A percentile compares a stretch with the other conserved stretches of the same genome.
Evolutionary conservation across 2,797 vertebrate species (phyloP).

Genomic region (Jordanella pulchra): DNA sequence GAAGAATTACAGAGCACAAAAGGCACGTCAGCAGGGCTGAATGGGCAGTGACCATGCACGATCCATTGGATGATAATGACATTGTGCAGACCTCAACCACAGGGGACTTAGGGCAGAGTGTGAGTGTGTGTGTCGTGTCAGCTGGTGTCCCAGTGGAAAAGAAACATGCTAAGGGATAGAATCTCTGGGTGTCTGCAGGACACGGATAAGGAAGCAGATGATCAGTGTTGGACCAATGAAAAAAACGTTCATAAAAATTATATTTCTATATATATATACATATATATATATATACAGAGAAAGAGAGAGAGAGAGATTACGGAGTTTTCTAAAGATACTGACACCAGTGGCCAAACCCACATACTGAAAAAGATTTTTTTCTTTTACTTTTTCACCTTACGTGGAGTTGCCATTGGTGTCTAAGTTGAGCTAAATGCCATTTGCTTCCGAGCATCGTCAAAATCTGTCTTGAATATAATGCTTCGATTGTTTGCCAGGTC

Average conservation of each 20-base stretch:
- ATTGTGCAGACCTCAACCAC: constrained; percentile 70
- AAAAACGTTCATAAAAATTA: background rate
- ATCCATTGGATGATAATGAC: constrained; percentile 79
- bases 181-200: constrained; percentile 33
- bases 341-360: too few species aligned
- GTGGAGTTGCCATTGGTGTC: too few species aligned
- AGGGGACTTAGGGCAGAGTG: constrained; percentile 53
- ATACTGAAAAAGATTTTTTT: too few species aligned
- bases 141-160: constrained; percentile 58
- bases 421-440: too few species aligned
- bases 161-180: constrained; percentile 34
- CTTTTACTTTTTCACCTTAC: too few species aligned
- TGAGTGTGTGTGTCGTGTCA: constrained; percentile 52
- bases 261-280: too few species aligned
- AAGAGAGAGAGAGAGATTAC: too few species aligned
- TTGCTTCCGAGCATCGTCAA: too few species aligned
- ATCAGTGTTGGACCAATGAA: constrained; percentile 12
- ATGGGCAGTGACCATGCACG: constrained; percentile 71
- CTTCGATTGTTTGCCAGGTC: too few species aligned
- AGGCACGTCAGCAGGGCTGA: constrained; percentile 71
- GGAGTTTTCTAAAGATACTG: too few species aligned
- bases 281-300: too few species aligned
- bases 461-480: too few species aligned
- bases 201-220: constrained; percentile 55
- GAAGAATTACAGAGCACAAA: constrained; percentile 79